Conservation (phyloP, 1,140 invertebrate genomes). For the Brachionus manjavacas region DNA sequence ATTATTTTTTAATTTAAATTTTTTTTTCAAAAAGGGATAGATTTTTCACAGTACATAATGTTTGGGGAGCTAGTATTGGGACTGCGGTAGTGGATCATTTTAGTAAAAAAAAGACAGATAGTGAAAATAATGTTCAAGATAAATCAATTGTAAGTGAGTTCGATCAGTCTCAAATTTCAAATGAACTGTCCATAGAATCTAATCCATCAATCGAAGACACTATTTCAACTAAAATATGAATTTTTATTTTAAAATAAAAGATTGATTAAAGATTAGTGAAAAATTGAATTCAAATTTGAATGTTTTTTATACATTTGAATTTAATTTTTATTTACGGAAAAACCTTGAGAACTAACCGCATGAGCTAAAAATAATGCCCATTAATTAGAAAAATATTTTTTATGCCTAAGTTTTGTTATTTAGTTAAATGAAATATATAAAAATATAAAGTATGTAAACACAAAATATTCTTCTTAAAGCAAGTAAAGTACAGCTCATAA, state of each 20-base stretch:
- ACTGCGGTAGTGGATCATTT: neutral
- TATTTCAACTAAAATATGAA: neutral
- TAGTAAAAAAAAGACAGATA: constrained; percentile 61
- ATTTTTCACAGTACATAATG: constrained; percentile 14
- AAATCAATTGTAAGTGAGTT: neutral
- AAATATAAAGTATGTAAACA: no score
- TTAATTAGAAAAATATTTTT: no score
- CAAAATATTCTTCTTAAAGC: no score
- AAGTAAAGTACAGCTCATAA: no score
- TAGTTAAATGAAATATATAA: no score
- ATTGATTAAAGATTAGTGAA: no score
- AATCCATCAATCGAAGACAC: neutral
- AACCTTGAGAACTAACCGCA: no score
- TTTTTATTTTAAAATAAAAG: neutral
- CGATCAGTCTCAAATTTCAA: neutral
- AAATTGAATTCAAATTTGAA: neutral
- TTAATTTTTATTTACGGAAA: no score
- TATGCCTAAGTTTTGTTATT: no score
- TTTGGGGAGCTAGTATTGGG: constrained; percentile 11
- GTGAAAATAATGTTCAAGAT: neutral
- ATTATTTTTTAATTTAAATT: neutral
- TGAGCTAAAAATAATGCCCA: neutral
- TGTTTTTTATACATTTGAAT: neutral
- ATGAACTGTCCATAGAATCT: neutral
- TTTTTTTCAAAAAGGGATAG: constrained; percentile 42